A percentile compares a stretch with the other conserved stretches of the same genome.
These are phyloP conservation scores for Macaca fascicularis DNA, from an alignment of 2,113 vertebrate species.

Conservation along the genomic window DNA sequence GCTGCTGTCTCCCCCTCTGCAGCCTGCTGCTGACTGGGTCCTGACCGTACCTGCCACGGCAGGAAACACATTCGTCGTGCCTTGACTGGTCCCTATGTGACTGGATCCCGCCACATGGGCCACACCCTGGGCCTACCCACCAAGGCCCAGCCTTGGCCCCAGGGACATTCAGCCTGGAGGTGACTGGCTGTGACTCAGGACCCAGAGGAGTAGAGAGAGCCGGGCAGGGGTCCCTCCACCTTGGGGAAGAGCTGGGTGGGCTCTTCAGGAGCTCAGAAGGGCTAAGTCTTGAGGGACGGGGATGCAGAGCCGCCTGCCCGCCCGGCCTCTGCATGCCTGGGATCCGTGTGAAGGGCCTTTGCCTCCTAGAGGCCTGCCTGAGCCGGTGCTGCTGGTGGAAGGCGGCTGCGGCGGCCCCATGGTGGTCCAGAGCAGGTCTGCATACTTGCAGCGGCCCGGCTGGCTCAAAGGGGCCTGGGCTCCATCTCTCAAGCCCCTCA, in stretches of 20 bases:
- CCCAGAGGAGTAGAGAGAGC: neutral
- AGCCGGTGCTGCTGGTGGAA: no score
- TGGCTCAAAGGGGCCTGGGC: neutral
- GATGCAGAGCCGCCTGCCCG: neutral
- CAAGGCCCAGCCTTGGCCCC: neutral
- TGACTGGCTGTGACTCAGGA: neutral
- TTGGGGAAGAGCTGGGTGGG: neutral
- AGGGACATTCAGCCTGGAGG: neutral
- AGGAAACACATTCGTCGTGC: neutral
- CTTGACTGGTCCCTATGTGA: neutral
- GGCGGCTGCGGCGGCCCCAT: no score
- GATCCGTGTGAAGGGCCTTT: neutral
- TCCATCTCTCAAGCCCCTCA: neutral
- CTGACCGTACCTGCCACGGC: neutral
- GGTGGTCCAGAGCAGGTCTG: no score
- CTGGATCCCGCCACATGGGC: neutral
- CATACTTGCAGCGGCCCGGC: neutral
- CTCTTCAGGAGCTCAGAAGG: neutral
- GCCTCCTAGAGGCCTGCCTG: fast-evolving
- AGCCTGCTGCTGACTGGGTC: neutral
- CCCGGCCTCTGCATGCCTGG: neutral
- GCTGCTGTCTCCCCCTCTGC: neutral
- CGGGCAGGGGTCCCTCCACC: neutral
- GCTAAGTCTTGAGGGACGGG: neutral
- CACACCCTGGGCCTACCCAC: neutral